Evolutionary conservation across 2,113 vertebrate species (phyloP).

Genomic region (Eubucco bourcierii): DNA sequence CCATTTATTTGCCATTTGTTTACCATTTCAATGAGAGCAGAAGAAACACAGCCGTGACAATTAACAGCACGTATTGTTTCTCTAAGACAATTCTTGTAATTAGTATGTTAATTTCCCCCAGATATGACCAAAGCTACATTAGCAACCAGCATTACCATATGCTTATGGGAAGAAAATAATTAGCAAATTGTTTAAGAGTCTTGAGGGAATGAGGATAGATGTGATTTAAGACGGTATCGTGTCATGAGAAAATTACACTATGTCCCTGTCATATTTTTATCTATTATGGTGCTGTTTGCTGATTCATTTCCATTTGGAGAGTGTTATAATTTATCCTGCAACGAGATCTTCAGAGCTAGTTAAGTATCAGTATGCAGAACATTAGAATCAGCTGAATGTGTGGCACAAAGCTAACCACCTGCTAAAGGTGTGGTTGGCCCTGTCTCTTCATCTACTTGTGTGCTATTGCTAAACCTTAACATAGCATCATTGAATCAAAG

Average conservation of each 20-base stretch:
- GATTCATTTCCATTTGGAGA: slow-evolving; percentile 35
- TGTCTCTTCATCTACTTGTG: background rate
- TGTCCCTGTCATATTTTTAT: slow-evolving; percentile 31
- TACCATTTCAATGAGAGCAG: slow-evolving; percentile 33
- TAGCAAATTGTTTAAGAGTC: slow-evolving; percentile 58
- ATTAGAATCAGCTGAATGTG: background rate
- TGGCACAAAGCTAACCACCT: background rate
- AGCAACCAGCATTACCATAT: slow-evolving; percentile 64
- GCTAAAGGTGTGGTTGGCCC: background rate
- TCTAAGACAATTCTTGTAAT: slow-evolving; percentile 63
- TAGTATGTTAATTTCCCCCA: slow-evolving; percentile 59
- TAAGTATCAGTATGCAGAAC: slow-evolving; percentile 1
- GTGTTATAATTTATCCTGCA: slow-evolving; percentile 23
- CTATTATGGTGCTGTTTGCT: slow-evolving; percentile 19
- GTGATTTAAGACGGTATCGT: slow-evolving; percentile 43
- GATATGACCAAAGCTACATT: slow-evolving; percentile 60
- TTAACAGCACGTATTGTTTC: slow-evolving; percentile 48
- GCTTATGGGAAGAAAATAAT: slow-evolving; percentile 61
- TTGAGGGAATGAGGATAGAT: slow-evolving; percentile 45
- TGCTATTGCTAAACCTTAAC: background rate
- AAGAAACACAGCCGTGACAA: slow-evolving; percentile 33
- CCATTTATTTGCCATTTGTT: slow-evolving; percentile 29
- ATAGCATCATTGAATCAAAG: no score
- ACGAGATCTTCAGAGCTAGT: background rate
- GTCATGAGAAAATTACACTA: slow-evolving; percentile 53